Evolutionary conservation across 1,140 invertebrate species (phyloP).

Genomic region (Oppia nitens): DNA sequence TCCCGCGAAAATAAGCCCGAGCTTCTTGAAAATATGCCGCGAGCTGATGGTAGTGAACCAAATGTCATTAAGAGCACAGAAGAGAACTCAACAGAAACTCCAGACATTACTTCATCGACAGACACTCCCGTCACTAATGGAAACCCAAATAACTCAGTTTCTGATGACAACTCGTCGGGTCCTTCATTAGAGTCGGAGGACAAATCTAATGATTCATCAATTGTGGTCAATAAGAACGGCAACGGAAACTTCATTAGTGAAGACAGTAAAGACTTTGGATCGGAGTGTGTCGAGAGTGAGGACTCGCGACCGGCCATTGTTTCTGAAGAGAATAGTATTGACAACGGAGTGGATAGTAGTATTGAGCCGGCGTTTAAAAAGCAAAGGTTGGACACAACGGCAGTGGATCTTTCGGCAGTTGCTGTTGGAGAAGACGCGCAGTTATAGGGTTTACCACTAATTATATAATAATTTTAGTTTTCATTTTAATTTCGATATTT

Average conservation of each 20-base stretch:
- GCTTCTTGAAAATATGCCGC: slow-evolving; percentile 55
- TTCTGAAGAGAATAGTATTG: slow-evolving; percentile 5
- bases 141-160: not conserved
- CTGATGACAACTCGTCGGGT: slow-evolving; percentile 1
- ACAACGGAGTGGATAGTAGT: not conserved
- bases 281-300: not conserved
- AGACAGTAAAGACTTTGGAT: not conserved
- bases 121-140: not conserved
- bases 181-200: not conserved
- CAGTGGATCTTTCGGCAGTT: not conserved
- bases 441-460: not conserved
- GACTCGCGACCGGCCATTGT: not conserved
- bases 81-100: not conserved
- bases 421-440: not conserved
- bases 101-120: not conserved
- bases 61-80: not conserved
- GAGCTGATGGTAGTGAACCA: not conserved
- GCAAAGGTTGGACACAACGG: not conserved
- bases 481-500: too few relatives aligned
- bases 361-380: slow-evolving; percentile 5
- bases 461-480: not conserved
- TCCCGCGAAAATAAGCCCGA: slow-evolving; percentile 63
- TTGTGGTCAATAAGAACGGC: not conserved
- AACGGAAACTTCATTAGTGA: not conserved
- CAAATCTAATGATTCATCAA: not conserved